phyloP scores from a whole-genome alignment of 2,797 vertebrate genomes.

The Rhinichthys osculus region DNA sequence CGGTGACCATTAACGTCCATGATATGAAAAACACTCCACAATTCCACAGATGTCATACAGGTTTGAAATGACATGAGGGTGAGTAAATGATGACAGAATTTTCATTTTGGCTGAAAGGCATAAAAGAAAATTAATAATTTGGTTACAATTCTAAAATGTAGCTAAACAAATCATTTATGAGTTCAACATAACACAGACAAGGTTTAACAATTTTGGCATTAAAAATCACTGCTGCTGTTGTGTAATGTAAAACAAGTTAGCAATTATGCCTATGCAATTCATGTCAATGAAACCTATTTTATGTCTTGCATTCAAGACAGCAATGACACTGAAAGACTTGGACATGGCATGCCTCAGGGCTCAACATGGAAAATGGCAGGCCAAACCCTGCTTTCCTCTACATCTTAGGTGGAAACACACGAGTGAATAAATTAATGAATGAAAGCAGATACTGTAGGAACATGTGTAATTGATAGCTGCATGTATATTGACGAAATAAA shows the following conservation, averaged over 20 bases:
- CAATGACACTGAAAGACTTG: background rate
- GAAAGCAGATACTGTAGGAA: background rate
- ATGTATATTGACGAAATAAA: background rate
- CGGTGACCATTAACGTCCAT: background rate
- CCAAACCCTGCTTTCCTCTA: background rate
- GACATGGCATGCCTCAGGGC: background rate
- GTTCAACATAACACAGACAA: background rate
- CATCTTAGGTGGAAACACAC: background rate
- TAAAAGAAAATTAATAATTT: background rate
- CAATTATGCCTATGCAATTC: background rate
- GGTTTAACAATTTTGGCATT: background rate
- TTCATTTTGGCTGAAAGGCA: background rate
- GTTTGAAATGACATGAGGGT: background rate
- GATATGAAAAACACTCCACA: background rate
- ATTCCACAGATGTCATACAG: background rate
- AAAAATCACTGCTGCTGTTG: background rate
- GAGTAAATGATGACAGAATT: background rate
- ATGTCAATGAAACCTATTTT: background rate
- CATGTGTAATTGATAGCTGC: background rate
- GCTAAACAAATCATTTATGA: background rate
- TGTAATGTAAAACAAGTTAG: background rate
- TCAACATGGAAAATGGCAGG: background rate
- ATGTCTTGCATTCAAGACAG: constrained; percentile 1
- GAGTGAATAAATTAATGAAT: background rate
- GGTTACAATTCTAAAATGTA: background rate